Base-by-base conservation (phyloP, 1,140 invertebrate species). In the Drosophila ficusphila region DNA sequence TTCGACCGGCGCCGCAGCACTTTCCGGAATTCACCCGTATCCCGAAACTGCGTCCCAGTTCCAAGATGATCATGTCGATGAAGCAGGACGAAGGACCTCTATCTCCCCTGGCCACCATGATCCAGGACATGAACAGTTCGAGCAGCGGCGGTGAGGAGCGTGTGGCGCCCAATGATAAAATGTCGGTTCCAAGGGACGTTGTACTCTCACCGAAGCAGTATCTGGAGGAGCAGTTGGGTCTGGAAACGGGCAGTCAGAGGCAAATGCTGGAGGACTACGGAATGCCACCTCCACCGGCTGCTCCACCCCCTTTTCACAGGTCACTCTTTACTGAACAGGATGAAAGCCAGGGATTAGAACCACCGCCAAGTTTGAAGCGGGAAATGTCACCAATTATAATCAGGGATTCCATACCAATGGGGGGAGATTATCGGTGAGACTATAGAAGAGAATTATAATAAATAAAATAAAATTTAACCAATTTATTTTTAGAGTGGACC, bases 41-140 rank as follows among this genome's bases (percentile, higher is more conserved):
- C 44, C 90, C 90, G 5, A 79, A 76, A 38, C 41, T 91, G 29
- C 69, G 90, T 0, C 90, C 90, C n/a, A 91, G 90, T 38, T 91
- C 90, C 4, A 91, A 91, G 14, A 91, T 85, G 62, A 49, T 91
- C 14, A 90, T 91, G 83, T 91, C 89, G 19, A 91, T 91, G 49
- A 91, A 90, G 23, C 76, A 89, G 16, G 81, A 90, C 12, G 85
- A 91, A 39, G 82, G 86, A 31, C 79, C 88, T 0, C 67, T 76
- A 4, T 91, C 90, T 1, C 90, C 90, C 0, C 46, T 91, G 9
- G 90, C 90, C 19, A 85, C 89, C 18, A 90, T 91, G 86, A 75
- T 91, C 23, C 79, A 91, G 48, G 90, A 91, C 34, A 91, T 90
- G 11, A 91, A 81, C 46, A 88, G 81, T 16, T 91, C 90, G 0